A percentile compares a stretch with the other conserved stretches of the same genome.
Evolutionary conservation across 2,797 vertebrate species (phyloP).

Genomic region (Clamator glandarius): DNA sequence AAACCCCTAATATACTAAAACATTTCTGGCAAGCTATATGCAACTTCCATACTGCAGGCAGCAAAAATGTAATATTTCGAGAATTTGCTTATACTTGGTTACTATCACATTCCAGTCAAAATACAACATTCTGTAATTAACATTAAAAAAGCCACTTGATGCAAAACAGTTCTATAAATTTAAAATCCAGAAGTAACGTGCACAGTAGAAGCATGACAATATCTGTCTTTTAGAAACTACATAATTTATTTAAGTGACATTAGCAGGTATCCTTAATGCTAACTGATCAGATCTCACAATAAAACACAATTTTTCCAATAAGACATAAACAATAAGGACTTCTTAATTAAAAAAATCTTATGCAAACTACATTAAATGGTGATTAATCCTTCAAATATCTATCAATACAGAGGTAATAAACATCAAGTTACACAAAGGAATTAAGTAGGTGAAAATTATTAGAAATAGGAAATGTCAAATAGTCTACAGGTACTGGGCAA

Average conservation of each 20-base stretch:
- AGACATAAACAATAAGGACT: neutral
- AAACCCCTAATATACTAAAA: neutral
- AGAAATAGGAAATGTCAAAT: neutral
- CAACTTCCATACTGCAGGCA: neutral
- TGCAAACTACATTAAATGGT: neutral
- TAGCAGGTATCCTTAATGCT: neutral
- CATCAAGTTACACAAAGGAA: neutral
- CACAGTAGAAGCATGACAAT: neutral
- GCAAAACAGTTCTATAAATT: neutral
- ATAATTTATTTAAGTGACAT: neutral
- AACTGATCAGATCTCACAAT: neutral
- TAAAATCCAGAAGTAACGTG: neutral
- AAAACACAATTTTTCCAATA: neutral
- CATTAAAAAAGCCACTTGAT: neutral
- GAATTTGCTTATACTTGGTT: neutral
- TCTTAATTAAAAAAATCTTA: neutral
- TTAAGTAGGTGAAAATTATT: neutral
- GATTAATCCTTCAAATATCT: neutral
- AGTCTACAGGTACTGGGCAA: neutral
- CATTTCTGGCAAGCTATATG: neutral
- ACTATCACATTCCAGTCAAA: neutral
- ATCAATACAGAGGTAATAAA: constrained; percentile 3
- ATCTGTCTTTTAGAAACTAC: neutral
- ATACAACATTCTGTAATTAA: neutral
- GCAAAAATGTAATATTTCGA: neutral